These are phyloP conservation scores for Laticauda colubrina DNA, from an alignment of 2,113 vertebrate genomes.

Conservation along the genomic window DNA sequence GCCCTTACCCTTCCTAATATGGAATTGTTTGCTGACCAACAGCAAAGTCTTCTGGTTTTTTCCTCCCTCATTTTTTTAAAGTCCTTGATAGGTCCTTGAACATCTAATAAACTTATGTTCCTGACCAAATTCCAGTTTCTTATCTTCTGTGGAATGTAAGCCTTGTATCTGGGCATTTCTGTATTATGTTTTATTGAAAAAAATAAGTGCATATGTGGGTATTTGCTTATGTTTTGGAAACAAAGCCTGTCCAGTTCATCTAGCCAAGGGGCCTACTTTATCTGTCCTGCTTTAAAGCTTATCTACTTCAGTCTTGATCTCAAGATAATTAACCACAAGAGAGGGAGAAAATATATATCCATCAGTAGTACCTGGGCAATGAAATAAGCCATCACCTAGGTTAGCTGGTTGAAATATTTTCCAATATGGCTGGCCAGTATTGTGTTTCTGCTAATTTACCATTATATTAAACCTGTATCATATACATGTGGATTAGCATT, in stretches of 20 bases:
- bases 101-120: constrained; percentile 26
- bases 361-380: background rate
- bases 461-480: background rate
- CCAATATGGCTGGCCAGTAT: background rate
- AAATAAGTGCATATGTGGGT: background rate
- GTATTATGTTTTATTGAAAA: background rate
- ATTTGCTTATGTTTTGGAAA: background rate
- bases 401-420: background rate
- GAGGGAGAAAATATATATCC: background rate
- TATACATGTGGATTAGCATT: background rate
- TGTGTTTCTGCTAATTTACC: background rate
- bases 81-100: constrained; percentile 1
- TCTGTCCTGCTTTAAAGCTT: background rate
- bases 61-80: background rate
- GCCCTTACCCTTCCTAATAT: background rate
- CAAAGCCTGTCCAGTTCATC: background rate
- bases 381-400: background rate
- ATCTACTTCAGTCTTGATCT: background rate
- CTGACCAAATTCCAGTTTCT: constrained; percentile 3
- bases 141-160: constrained; percentile 8
- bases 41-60: background rate
- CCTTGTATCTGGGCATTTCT: background rate
- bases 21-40: constrained; percentile 19
- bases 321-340: background rate
- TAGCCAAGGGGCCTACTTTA: background rate